Conservation (phyloP, 1,140 invertebrate genomes). For the Drosophila saltans region DNA sequence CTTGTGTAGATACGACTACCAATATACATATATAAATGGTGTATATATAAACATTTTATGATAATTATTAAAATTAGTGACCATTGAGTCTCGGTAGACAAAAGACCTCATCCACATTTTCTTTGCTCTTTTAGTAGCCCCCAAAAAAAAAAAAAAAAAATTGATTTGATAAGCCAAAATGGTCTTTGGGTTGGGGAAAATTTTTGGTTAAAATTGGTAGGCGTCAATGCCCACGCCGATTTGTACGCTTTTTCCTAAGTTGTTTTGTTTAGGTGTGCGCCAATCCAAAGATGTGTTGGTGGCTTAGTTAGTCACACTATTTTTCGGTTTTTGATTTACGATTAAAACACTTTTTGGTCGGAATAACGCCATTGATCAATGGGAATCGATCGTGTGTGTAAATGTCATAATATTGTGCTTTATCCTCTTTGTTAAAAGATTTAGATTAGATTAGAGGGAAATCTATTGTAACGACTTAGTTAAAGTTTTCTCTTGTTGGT, state of each 20-base stretch:
- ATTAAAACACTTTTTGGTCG: slow-evolving; percentile 38
- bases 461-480: background rate
- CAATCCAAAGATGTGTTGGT: background rate
- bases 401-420: background rate
- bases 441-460: background rate
- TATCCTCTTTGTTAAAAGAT: background rate
- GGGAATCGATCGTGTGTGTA: slow-evolving; percentile 3
- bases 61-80: slow-evolving; percentile 67
- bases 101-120: slow-evolving; percentile 46
- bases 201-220: slow-evolving; percentile 52
- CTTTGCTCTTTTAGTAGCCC: slow-evolving; percentile 35
- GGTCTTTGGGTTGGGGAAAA: slow-evolving; percentile 34
- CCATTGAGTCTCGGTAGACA: slow-evolving; percentile 47
- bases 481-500: no score
- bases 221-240: slow-evolving; percentile 60
- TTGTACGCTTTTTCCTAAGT: slow-evolving; percentile 53
- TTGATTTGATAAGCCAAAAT: slow-evolving; percentile 70
- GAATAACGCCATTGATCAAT: slow-evolving; percentile 44
- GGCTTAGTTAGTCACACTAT: slow-evolving; percentile 13
- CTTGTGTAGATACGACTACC: slow-evolving; percentile 30
- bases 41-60: slow-evolving; percentile 48
- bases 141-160: slow-evolving; percentile 37
- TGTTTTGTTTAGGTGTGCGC: slow-evolving; percentile 29
- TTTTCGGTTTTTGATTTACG: slow-evolving; percentile 4
- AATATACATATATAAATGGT: background rate